Evolutionary conservation across 2,797 vertebrate species (phyloP), one percentile per base, ranked within the genome.

Genomic region (Amblyraja radiata): DNA sequence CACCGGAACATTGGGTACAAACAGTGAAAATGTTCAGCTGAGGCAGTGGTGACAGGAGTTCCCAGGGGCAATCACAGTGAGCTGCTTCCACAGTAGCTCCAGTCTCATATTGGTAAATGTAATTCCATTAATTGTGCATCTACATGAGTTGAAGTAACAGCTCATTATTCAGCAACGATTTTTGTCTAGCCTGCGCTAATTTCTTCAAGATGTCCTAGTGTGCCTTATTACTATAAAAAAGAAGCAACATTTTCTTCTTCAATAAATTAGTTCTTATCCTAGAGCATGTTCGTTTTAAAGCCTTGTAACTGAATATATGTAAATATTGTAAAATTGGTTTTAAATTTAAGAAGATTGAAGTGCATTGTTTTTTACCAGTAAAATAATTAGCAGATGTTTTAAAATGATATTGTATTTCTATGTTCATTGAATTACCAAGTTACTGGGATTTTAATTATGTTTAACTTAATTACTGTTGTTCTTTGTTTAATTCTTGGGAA

Each of bases 381-480:
- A 92, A 76, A 92, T 92, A 92, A 92, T 92, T 74, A 92, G 71
- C 90, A 92, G 71, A 23, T 46, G 71, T 92, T 88, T 92, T 92
- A 76, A 74, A 92, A 92, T 76, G 90, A 92, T 92, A 92, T 92
- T 92, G 90, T 71, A 76, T 92, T 92, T 92, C 90, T 92, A 23
- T 92, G 90, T 92, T 92, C 90, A 74, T 92, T 92, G 36, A 92
- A 92, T 92, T 71, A 71, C 90, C 71, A 92, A 71, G 28, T 92
- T 71, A 92, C 90, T 74, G 71, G 96, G 96, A 96, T 96, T 95
- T 96, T 95, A 95, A 95, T 95, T 94, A 25, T 95, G 96, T 96
- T 95, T 95, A 95, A 95, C 93, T 93, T 96, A 95, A 96, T 96
- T 96, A 95, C 95, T 96, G 71, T 32, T 76, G 81, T 93, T 83